Evolutionary conservation across 2,797 vertebrate species (phyloP).

Genomic region (Neomorphus geoffroyi): DNA sequence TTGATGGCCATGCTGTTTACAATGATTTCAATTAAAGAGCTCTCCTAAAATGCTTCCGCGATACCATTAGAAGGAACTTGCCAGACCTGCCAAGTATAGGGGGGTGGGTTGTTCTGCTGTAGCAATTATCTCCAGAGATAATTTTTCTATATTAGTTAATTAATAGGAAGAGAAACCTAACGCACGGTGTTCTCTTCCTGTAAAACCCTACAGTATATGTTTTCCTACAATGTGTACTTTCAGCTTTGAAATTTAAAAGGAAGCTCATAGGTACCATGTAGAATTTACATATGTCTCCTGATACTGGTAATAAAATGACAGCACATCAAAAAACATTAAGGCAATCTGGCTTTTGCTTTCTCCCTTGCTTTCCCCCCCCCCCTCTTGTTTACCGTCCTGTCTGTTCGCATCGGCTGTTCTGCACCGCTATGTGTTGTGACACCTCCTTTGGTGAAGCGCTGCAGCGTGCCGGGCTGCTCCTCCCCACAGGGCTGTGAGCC

Average conservation of each 20-base stretch:
- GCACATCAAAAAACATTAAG: slow-evolving; percentile 52
- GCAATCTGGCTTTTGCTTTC: slow-evolving; percentile 32
- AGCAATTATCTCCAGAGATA: background rate
- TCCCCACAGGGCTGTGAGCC: background rate
- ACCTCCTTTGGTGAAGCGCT: background rate
- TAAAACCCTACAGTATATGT: background rate
- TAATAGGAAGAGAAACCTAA: background rate
- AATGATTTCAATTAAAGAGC: background rate
- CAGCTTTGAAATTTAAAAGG: slow-evolving; percentile 11
- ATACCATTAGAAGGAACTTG: background rate
- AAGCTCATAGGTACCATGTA: slow-evolving; percentile 2
- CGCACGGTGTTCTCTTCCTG: background rate
- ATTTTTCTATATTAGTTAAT: background rate
- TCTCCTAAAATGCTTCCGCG: background rate
- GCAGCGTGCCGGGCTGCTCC: background rate
- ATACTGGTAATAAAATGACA: slow-evolving; percentile 52
- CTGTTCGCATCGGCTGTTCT: background rate
- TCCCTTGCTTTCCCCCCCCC: background rate
- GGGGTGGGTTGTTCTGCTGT: background rate
- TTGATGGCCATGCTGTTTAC: background rate
- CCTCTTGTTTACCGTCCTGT: slow-evolving; percentile 53
- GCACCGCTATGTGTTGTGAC: background rate
- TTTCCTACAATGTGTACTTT: background rate
- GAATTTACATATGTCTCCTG: slow-evolving; percentile 49
- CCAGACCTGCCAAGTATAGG: background rate